Base-by-base conservation (phyloP, 1,140 invertebrate species). In the Heliconius nattereri region DNA sequence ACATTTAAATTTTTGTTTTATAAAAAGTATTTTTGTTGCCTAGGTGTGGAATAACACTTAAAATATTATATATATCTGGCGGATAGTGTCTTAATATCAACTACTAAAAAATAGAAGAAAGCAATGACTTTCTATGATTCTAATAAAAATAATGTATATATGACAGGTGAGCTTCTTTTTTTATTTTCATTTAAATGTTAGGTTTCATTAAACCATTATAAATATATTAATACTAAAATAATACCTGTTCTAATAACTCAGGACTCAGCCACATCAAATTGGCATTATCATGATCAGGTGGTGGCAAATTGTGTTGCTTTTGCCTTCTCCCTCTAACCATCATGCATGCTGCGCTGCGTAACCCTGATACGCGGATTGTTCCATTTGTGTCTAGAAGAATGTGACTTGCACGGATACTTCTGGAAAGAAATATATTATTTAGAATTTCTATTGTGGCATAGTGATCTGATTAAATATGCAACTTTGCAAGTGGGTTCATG, bases 181-280 rank as follows among this genome's bases (percentile, higher is more conserved):
- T 45, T 45, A 16, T 45, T 45, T 13, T 45, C 11, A 45, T 45
- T 13, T 45, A 16, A 45, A 45, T 45, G 40, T 45, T 45, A 45
- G 3, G 16, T 16, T 45, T 45, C 16, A 13, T 45, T 11, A 40
- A 40, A 40, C 40, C 11, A 13, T 9, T 13, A 49, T 49, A 52
- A 52, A 71, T 29, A 84, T 82, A 80, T n/a, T 40, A 66, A 35
- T 6, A 71, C 3, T 19, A 35, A 20, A n/a, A 23, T 20, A 66
- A 66, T 35, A 97, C 97, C 95, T 98, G 98, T 95, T 98, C 97
- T 32, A 99, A 93, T n/a, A 99, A 91, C 94, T 99, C 98, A 26
- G 98, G 98, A 89, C 98, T 98, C 3, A 98, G 95, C 97, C 98
- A 98, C 90, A 98, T 98, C 2, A 98, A 90, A 88, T 97, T 97